These are phyloP conservation scores for Pachliopta kotzebuea DNA, from an alignment of 2,888 invertebrate species.

Conservation along the genomic window DNA sequence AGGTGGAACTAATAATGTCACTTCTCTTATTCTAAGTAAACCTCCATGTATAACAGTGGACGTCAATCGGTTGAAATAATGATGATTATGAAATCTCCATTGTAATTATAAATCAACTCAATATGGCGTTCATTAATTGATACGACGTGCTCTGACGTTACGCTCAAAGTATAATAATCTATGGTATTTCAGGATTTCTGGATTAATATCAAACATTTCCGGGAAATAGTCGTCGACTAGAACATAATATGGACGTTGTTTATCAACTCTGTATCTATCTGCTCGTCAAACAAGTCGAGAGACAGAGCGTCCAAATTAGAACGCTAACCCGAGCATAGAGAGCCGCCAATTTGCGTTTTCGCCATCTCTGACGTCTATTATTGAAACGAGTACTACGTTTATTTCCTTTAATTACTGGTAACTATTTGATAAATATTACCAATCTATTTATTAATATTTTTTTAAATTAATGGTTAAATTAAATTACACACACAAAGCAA, in stretches of 20 bases:
- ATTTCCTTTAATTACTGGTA: slow-evolving; percentile 36
- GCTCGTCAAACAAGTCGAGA: slow-evolving; percentile 31
- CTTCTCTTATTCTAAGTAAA: no score
- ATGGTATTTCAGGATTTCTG: slow-evolving; percentile 21
- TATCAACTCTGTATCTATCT: slow-evolving; percentile 28
- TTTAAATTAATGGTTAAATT: no score
- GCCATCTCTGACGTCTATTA: slow-evolving; percentile 50
- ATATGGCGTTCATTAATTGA: slow-evolving; percentile 8
- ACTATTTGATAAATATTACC: background rate
- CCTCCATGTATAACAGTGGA: no score
- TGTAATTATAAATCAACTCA: background rate
- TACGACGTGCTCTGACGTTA: background rate
- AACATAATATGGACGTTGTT: slow-evolving; percentile 29
- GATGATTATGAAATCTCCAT: no score
- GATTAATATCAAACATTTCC: slow-evolving; percentile 30
- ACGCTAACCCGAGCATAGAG: slow-evolving; percentile 44
- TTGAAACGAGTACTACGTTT: slow-evolving; percentile 40
- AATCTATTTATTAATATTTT: no score
- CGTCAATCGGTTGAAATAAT: no score
- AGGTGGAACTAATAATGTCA: no score
- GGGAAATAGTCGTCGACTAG: slow-evolving; percentile 27
- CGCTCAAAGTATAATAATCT: slow-evolving; percentile 4
- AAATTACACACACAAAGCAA: no score
- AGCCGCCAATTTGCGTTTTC: slow-evolving; percentile 43
- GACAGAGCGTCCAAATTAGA: slow-evolving; percentile 38